These are phyloP conservation scores for Cecidostiba fungosa DNA, from an alignment of 2,888 invertebrate genomes.

Conservation along the genomic window DNA sequence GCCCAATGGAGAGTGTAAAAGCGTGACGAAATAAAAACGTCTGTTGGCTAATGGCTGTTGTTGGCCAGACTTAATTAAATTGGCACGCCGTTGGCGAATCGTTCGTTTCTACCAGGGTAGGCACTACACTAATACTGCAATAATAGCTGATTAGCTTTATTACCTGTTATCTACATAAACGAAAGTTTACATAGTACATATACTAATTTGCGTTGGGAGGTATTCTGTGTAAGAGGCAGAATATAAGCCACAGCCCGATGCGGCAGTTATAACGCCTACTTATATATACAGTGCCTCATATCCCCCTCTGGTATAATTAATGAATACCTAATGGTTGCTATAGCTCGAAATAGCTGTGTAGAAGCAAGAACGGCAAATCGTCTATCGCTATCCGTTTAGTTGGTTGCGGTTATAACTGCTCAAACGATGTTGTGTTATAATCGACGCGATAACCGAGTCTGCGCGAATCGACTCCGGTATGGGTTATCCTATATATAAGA, in stretches of 20 bases:
- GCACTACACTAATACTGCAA: too few species aligned
- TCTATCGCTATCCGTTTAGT: background rate
- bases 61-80: too few species aligned
- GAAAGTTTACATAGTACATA: background rate
- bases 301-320: slow-evolving; percentile 19
- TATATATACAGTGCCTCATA: background rate
- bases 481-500: background rate
- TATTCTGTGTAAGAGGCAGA: background rate
- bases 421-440: slow-evolving; percentile 12
- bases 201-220: background rate
- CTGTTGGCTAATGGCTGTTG: too few species aligned
- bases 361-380: background rate
- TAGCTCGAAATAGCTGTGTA: background rate
- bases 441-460: slow-evolving; percentile 14
- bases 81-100: too few species aligned
- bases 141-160: too few species aligned
- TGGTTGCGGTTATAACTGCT: slow-evolving; percentile 17
- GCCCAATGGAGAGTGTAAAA: too few species aligned
- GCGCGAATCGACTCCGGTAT: background rate
- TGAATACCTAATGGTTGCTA: slow-evolving; percentile 25
- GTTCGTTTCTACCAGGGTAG: too few species aligned
- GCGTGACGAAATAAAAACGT: too few species aligned
- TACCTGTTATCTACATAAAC: too few species aligned
- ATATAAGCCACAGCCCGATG: background rate
- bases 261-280: background rate